phyloP scores from a whole-genome alignment of 2,797 vertebrate species.

The Propithecus deckenii region DNA sequence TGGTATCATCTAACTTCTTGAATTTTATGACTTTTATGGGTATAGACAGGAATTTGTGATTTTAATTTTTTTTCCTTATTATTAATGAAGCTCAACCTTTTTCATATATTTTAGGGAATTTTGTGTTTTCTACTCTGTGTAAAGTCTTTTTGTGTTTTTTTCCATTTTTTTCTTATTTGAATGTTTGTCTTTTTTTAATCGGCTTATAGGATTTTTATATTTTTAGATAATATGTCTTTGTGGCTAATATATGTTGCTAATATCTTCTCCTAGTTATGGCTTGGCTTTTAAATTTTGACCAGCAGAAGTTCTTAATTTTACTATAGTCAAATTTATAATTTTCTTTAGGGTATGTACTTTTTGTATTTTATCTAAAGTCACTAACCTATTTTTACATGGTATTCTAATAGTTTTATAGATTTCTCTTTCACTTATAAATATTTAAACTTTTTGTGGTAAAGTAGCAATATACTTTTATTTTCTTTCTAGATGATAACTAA shows the following conservation, averaged over 20 bases:
- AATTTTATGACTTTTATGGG: not conserved
- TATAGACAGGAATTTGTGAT: not conserved
- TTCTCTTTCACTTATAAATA: not conserved
- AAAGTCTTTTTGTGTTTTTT: not conserved
- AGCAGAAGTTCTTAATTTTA: not conserved
- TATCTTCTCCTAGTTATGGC: not conserved
- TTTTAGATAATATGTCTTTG: not conserved
- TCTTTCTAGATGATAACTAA: not conserved
- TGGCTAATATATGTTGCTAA: not conserved
- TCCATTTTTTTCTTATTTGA: not conserved
- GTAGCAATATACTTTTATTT: not conserved
- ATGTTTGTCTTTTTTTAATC: not conserved
- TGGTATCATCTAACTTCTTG: not conserved
- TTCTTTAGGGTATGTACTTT: not conserved
- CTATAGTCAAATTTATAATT: not conserved
- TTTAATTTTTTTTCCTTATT: not conserved
- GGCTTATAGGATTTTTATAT: not conserved
- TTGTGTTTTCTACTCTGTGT: not conserved
- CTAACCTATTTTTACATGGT: not conserved
- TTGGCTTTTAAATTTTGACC: not conserved
- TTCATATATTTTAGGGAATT: not conserved
- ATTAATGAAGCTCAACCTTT: not conserved
- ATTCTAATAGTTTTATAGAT: not conserved
- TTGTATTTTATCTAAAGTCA: not conserved
- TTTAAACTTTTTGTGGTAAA: not conserved